Percentiles rank a stretch among this genome's conserved stretches.
phyloP scores from a whole-genome alignment of 1,140 invertebrate genomes.

The Aphis craccivora region DNA sequence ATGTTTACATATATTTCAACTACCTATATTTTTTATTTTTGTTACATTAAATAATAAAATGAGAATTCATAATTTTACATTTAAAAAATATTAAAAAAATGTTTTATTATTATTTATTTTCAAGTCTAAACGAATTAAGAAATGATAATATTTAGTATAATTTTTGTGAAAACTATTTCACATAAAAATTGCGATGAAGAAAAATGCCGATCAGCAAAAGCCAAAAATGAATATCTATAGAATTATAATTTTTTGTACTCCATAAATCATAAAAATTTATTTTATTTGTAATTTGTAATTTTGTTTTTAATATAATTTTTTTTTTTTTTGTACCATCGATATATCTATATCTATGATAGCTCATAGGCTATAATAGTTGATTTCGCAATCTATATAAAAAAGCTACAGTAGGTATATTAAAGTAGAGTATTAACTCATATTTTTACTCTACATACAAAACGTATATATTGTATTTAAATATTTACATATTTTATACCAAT shows the following conservation, averaged over 20 bases:
- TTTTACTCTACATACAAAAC: too few species aligned
- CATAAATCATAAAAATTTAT: not conserved
- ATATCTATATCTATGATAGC: too few species aligned
- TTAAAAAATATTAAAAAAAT: too few species aligned
- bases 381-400: not conserved
- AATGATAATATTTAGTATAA: not conserved
- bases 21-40: not conserved
- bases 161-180: not conserved
- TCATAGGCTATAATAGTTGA: not conserved
- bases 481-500: not conserved
- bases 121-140: not conserved
- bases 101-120: not conserved
- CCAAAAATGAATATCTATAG: not conserved
- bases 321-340: not conserved
- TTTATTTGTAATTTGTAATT: not conserved
- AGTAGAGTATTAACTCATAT: too few species aligned
- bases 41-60: too few species aligned
- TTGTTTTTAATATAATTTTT: not conserved
- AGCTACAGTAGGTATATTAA: not conserved
- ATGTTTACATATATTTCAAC: not conserved
- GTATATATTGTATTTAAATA: not conserved
- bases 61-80: too few species aligned
- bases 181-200: not conserved
- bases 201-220: not conserved
- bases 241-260: not conserved